Evolutionary conservation across 2,888 invertebrate genomes (phyloP), one percentile per base, ranked within the genome.

Genomic region (Anorthoa munda): DNA sequence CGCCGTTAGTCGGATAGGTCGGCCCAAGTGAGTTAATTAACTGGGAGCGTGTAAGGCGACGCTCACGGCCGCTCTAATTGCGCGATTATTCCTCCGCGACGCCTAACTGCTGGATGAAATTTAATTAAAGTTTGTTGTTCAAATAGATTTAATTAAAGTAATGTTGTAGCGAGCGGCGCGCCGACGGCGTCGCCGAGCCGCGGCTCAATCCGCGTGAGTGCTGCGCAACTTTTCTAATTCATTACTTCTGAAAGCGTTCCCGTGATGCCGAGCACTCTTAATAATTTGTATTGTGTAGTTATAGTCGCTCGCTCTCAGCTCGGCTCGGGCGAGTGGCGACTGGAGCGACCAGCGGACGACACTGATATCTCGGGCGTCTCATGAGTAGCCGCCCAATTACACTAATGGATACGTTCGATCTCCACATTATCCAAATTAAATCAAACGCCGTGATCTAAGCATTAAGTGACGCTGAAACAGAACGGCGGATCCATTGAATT

Each of bases 91-190:
- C 95, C 96, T 95, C 94, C 95, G 94, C 95, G 95, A 94, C 95
- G 95, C 96, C 95, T 95, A 96, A 96, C 96, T 96, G 96, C 95
- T 95, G 94, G 95, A 96, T 96, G 95, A 96, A 96, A 96, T 96
- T 96, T 96, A 96, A 96, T 96, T 96, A 96, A 96, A 96, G 95
- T 96, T 96, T 96, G 96, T 96, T 96, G 96, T 96, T 96, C 95
- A 96, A 96, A 96, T 96, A 96, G 96, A 96, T 96, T 96, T 96
- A 96, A 96, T 96, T 96, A 96, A 96, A 96, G 96, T 96, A 96
- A 96, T 96, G 96, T 95, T 95, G 96, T 95, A 95, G 95, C 94
- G 93, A 93, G 92, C 88, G 90, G 91, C 91, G 92, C 94, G 94
- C 93, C 92, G 94, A 91, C 92, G 92, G 91, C 91, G 90, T 81